Conservation (phyloP, 2,797 vertebrate genomes). For the Macropus fuliginosus region DNA sequence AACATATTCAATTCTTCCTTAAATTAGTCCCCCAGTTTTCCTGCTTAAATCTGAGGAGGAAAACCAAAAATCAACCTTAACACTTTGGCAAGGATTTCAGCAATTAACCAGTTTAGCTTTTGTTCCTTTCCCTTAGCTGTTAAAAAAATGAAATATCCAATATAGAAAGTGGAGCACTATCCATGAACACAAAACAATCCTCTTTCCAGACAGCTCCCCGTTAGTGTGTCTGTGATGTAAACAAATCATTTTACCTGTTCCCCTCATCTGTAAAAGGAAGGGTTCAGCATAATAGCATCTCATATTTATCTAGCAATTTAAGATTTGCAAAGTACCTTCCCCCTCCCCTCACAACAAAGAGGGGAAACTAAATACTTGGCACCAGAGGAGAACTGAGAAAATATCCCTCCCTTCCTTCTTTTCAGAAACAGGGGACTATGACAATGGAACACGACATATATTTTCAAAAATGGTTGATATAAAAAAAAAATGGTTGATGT, state of each 20-base stretch:
- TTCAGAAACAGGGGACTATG: not conserved
- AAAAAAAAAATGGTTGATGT: not conserved
- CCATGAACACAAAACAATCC: not conserved
- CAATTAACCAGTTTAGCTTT: not conserved
- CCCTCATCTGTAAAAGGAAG: not conserved
- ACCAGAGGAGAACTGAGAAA: not conserved
- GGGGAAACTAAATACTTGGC: not conserved
- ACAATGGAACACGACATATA: not conserved
- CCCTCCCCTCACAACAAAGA: not conserved
- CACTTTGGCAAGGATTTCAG: not conserved
- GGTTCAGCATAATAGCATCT: not conserved
- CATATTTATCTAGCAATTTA: not conserved
- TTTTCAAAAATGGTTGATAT: not conserved
- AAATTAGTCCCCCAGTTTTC: not conserved
- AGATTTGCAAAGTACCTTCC: not conserved
- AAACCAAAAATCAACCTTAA: not conserved
- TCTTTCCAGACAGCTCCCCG: not conserved
- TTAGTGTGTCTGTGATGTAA: not conserved
- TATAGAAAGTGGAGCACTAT: not conserved
- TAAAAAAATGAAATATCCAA: not conserved
- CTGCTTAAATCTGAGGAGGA: not conserved
- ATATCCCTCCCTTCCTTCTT: not conserved
- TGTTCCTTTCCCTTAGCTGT: not conserved
- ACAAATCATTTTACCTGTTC: not conserved
- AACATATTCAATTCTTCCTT: not conserved